Percentiles rank a stretch among this genome's conserved stretches.
phyloP scores from a whole-genome alignment of 2,888 invertebrate species.

The Trichogramma dendrolimi region DNA sequence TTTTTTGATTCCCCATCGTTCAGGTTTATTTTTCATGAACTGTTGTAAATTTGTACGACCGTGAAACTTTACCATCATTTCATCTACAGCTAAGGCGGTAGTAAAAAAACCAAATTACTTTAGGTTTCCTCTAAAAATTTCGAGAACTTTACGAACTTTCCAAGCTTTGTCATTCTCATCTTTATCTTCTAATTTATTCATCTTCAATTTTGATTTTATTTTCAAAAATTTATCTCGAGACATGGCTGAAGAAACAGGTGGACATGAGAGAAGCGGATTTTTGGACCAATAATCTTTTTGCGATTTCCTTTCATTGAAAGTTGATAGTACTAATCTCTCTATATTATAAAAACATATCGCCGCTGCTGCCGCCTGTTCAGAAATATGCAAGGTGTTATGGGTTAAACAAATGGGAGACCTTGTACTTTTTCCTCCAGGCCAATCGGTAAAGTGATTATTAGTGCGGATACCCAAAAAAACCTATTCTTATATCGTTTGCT shows the following conservation, averaged over 20 bases:
- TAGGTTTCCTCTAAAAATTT: neutral
- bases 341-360: no score
- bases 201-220: neutral
- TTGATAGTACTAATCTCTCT: no score
- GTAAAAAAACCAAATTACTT: constrained; percentile 14
- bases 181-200: neutral
- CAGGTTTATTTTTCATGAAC: constrained; percentile 25
- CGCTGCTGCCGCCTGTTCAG: no score
- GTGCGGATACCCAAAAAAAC: no score
- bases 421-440: no score
- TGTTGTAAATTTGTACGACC: constrained; percentile 18
- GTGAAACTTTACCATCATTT: constrained; percentile 27
- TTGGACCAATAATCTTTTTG: neutral
- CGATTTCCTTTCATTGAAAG: neutral
- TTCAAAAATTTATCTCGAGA: neutral
- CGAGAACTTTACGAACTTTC: neutral
- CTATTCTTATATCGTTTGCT: no score
- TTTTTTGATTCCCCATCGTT: constrained; percentile 23
- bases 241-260: neutral
- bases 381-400: no score
- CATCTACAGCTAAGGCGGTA: constrained; percentile 24
- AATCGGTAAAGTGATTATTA: no score
- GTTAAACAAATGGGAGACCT: no score
- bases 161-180: neutral
- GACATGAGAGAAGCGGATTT: neutral